These are phyloP conservation scores for Apotomis betuletana DNA, from an alignment of 2,888 invertebrate species.

Conservation along the genomic window DNA sequence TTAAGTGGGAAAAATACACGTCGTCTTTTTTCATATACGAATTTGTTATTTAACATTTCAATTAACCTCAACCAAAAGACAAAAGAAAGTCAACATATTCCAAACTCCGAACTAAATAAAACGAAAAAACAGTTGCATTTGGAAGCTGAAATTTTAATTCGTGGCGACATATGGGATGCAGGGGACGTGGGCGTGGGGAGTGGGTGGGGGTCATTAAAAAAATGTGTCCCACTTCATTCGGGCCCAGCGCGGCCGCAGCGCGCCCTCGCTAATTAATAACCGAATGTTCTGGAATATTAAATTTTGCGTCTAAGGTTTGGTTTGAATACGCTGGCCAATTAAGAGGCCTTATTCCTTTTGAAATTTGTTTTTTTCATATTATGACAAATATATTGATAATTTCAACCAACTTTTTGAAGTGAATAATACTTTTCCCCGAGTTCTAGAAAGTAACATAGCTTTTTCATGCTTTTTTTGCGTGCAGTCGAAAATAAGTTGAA, in stretches of 20 bases:
- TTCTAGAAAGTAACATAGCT: too few species aligned
- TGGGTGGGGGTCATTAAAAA: conserved; percentile 74
- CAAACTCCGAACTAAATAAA: conserved; percentile 20
- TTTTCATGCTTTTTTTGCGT: too few species aligned
- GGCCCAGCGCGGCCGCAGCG: conserved; percentile 64
- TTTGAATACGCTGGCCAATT: conserved; percentile 12
- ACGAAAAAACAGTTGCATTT: conserved; percentile 58
- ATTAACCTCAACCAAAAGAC: conserved; percentile 11
- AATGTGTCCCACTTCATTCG: conserved; percentile 80
- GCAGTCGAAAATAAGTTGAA: too few species aligned
- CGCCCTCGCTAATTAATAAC: conserved; percentile 71
- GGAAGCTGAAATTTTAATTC: conserved; percentile 77
- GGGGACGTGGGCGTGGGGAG: conserved; percentile 45
- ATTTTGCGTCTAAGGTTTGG: conserved; percentile 37
- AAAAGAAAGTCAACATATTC: conserved; percentile 7
- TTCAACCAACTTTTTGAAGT: too few species aligned
- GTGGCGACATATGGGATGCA: conserved; percentile 73
- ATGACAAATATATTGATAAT: too few species aligned
- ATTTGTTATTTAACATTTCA: not conserved
- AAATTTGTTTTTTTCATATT: too few species aligned
- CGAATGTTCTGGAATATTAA: conserved; percentile 47
- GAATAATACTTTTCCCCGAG: too few species aligned
- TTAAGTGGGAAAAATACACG: not conserved
- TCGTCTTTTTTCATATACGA: not conserved
- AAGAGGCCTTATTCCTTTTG: too few species aligned